Conservation (phyloP, 1,140 invertebrate species). For the Drosophila pseudoobscura region DNA sequence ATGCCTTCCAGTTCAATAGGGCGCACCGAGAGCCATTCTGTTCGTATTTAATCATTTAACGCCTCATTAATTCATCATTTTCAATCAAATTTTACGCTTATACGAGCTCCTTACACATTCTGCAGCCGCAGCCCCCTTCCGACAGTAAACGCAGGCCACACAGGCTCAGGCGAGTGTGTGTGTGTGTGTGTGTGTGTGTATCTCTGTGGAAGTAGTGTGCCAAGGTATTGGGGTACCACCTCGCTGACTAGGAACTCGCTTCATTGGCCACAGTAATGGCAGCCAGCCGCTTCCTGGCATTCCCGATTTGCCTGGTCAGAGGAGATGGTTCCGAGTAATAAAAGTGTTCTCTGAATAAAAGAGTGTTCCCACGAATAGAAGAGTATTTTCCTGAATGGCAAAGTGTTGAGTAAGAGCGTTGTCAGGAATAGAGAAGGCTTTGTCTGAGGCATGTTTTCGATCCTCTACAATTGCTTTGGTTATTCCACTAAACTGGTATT, state of each 20-base stretch:
- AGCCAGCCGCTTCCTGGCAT: too few relatives aligned
- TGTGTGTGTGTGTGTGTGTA: constrained; percentile 30
- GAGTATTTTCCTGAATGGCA: too few relatives aligned
- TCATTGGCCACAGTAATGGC: constrained; percentile 37
- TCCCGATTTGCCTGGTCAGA: too few relatives aligned
- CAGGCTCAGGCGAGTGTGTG: constrained; percentile 14
- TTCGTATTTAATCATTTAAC: constrained; percentile 78
- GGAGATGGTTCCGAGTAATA: too few relatives aligned
- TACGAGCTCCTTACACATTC: constrained; percentile 31
- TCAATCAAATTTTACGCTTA: constrained; percentile 80
- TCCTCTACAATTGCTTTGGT: neutral
- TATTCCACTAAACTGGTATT: neutral
- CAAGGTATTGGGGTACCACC: too few relatives aligned
- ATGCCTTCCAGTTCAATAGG: constrained; percentile 76
- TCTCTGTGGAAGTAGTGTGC: constrained; percentile 12
- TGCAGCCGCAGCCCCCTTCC: constrained; percentile 18
- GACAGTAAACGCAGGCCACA: constrained; percentile 40
- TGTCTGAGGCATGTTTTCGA: too few relatives aligned
- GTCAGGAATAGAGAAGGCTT: too few relatives aligned
- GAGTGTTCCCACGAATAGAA: neutral
- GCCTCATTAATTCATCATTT: constrained; percentile 82
- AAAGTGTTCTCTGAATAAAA: constrained; percentile 3
- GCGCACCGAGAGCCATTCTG: constrained; percentile 66
- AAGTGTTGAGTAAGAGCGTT: too few relatives aligned
- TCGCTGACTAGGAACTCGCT: constrained; percentile 16